phyloP scores from a whole-genome alignment of 2,888 invertebrate species.

The Trypoxylon attenuatum region DNA sequence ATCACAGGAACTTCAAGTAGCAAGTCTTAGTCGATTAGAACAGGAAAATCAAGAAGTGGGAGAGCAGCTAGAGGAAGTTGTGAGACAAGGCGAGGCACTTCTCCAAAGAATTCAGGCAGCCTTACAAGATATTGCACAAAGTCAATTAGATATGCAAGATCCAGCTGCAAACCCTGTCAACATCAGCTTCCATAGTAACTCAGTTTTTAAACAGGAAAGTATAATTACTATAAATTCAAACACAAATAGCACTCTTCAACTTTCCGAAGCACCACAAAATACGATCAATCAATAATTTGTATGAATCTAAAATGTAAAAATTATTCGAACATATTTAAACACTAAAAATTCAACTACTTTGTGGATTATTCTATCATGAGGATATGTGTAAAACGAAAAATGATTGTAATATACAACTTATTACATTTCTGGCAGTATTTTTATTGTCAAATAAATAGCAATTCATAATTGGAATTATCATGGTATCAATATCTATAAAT shows the following conservation, averaged over 20 bases:
- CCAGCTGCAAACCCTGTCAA: constrained; percentile 75
- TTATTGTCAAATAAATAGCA: constrained; percentile 2
- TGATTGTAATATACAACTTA: too few species aligned
- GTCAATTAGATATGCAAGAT: constrained; percentile 92
- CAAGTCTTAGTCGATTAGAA: constrained; percentile 87
- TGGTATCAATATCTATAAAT: too few species aligned
- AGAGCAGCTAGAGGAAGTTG: constrained; percentile 88
- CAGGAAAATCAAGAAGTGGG: constrained; percentile 95
- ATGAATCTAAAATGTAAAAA: too few species aligned
- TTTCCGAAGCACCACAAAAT: constrained; percentile 63
- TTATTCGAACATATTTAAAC: too few species aligned
- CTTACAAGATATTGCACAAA: constrained; percentile 93
- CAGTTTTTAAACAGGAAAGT: constrained; percentile 63
- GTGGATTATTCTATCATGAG: too few species aligned
- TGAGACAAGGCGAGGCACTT: constrained; percentile 89
- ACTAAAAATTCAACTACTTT: background rate
- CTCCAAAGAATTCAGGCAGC: constrained; percentile 93
- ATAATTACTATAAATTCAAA: constrained; percentile 51
- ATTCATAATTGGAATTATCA: too few species aligned
- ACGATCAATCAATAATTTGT: constrained; percentile 62
- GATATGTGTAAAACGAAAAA: too few species aligned
- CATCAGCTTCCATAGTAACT: constrained; percentile 59
- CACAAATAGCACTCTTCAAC: constrained; percentile 56
- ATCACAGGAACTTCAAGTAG: constrained; percentile 92
- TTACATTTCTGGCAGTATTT: too few species aligned